Evolutionary conservation across 2,797 vertebrate genomes (phyloP), one percentile per base, ranked within the genome.

Genomic region (Gallinago solitaria): DNA sequence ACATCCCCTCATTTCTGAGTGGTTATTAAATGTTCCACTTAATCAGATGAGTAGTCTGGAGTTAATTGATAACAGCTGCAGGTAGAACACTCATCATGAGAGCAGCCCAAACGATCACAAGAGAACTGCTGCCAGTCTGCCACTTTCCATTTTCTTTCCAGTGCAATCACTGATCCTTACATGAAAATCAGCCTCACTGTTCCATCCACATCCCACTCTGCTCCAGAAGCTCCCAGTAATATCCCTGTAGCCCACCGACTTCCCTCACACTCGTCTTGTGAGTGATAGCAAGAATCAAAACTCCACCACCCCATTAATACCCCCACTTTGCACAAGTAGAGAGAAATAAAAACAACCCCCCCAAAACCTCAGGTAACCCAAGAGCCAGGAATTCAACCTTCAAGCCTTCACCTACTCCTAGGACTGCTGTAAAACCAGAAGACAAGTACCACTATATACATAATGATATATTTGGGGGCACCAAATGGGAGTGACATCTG

Each of bases 401-500:
- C 11, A 27, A 75, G 15, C 14, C 32, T 51, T 48, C 16, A 9
- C 4, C n/a, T 50, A 37, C 2, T 64, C 35, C 74, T 0, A 43
- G 19, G 39, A 56, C 25, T 4, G 2, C 65, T 27, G n/a, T 32
- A 32, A 59, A 87, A 67, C 25, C 37, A 71, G 43, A 67, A 28
- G 9, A 57, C 37, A 5, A 27, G 12, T 3, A 45, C 32, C 13
- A 48, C 23, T 48, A 48, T 48, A 24, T 24, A 48, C 10, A 11
- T 24, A 50, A 78, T 65, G 45, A 23, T 1, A n/a, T 1, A 15
- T 45, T 77, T 12, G 33, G 33, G 41, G 25, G 18, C 35, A 37
- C 35, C 30, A 35, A 82, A 69, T 0, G 3, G 1, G 2, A 30
- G 47, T 6, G n/a, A 30, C 2, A 2, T 12, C 50, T 8, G 77